Base-by-base conservation (phyloP, 2,113 vertebrate species). In the Emydura subglobosa region DNA sequence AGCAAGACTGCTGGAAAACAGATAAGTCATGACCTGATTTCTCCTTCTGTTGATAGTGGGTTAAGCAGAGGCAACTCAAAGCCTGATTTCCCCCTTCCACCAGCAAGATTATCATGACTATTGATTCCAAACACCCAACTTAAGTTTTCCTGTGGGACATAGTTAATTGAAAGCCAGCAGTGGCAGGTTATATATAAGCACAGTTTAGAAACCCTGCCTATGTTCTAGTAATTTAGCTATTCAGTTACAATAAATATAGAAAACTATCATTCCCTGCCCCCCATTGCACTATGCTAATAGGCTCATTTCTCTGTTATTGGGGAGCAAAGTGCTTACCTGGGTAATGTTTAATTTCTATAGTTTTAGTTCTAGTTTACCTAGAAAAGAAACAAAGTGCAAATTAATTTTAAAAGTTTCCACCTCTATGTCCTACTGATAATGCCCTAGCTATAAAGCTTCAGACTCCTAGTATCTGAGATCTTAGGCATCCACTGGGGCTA, bases 11-110 rank as follows among this genome's bases (percentile, higher is more conserved):
- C 72, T 34, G 10, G 50, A 22, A 74, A 81, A 27, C 2, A n/a
- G 39, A 24, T 57, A 54, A 29, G 29, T 34, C 0, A 0, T 24
- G 2, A 76, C 49, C 44, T 1, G 1, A 72, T 4, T 9, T 50
- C 47, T 76, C 34, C 39, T 42, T 74, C 5, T 21, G 31, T 25
- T 13, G 49, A 1, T 0, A 8, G 53, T 29, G 7, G 7, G 9
- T n/a, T 42, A 5, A 25, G 3, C 22, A 42, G 85, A 92, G 27
- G 10, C 1, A 2, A 1, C 3, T 51, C 47, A 80, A 53, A 85
- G 19, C 2, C 65, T 25, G n/a, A 2, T 24, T 68, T 47, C n/a
- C 14, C 61, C 27, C 8, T 65, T 89, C 78, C 84, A 39, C 50
- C 5, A 42, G 5, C 14, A 21, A 1, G 17, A 72, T n/a, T 21